Percentiles rank a stretch among this genome's conserved stretches.
Conservation (phyloP, 2,113 vertebrate genomes). For the Rhinolophus ferrumequinum region DNA sequence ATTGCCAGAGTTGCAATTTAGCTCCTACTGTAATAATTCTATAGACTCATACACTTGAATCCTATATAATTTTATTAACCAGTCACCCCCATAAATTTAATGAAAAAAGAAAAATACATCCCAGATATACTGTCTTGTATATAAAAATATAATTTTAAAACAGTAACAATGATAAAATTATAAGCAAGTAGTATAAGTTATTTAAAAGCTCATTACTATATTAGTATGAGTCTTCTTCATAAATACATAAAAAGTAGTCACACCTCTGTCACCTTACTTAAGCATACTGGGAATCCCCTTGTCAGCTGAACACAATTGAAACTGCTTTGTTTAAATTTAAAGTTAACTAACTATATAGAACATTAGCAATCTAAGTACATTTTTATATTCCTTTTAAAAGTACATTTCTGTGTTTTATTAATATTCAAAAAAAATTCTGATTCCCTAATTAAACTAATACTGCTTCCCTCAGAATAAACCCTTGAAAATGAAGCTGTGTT, state of each 20-base stretch:
- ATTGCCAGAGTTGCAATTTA: background rate
- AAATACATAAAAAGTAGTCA: background rate
- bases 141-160: background rate
- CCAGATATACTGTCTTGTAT: conserved; percentile 1
- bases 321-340: background rate
- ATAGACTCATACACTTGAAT: no score
- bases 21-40: background rate
- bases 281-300: background rate
- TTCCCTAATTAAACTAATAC: conserved; percentile 46
- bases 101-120: no score
- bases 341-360: background rate
- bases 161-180: background rate
- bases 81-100: no score
- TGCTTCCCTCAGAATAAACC: conserved; percentile 46
- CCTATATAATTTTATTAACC: no score
- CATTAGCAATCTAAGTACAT: background rate
- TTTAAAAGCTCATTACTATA: background rate
- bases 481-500: conserved; percentile 23
- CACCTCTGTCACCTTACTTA: background rate
- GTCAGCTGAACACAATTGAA: background rate
- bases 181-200: background rate
- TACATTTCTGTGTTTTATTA: background rate
- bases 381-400: background rate
- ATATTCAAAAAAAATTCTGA: conserved; percentile 1
- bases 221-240: background rate